Percentiles rank a stretch among this genome's conserved stretches.
Conservation (phyloP, 2,888 invertebrate species). For the Exocentrus adspersus region DNA sequence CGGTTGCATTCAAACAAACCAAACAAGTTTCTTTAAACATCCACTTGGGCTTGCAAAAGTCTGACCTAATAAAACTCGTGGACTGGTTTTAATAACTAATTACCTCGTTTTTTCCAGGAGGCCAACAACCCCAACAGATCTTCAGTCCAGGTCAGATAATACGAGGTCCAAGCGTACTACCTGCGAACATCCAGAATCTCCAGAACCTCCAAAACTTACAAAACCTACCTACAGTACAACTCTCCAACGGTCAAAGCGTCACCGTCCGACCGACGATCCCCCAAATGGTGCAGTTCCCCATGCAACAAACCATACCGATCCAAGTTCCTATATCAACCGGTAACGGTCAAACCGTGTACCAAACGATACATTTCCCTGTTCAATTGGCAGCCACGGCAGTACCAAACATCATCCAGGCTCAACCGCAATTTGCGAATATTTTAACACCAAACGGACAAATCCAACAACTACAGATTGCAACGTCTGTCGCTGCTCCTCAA, state of each 20-base stretch:
- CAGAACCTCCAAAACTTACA: conserved; percentile 74
- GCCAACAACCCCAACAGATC: conserved; percentile 67
- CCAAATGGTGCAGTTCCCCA: conserved; percentile 70
- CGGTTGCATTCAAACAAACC: too few relatives aligned
- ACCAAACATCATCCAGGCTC: conserved; percentile 65
- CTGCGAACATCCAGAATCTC: conserved; percentile 78
- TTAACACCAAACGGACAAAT: conserved; percentile 90
- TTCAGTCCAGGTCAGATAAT: conserved; percentile 79
- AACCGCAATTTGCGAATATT: conserved; percentile 65
- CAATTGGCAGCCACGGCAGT: conserved; percentile 76
- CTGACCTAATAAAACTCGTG: too few relatives aligned
- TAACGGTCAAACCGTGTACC: conserved; percentile 93
- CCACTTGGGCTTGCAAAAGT: too few relatives aligned
- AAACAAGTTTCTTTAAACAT: too few relatives aligned
- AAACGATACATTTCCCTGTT: conserved; percentile 93
- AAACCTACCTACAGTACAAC: conserved; percentile 68
- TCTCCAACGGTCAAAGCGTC: conserved; percentile 78
- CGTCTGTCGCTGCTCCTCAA: conserved; percentile 62
- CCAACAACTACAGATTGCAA: conserved; percentile 83
- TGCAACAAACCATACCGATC: conserved; percentile 85
- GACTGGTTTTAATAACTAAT: too few relatives aligned
- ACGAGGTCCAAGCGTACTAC: conserved; percentile 75
- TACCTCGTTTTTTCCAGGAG: conserved; percentile 56
- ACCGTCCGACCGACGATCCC: conserved; percentile 69
- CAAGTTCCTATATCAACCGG: conserved; percentile 87